A percentile compares a stretch with the other conserved stretches of the same genome.
Conservation (phyloP, 2,888 invertebrate genomes). For the Chrysolina americana region DNA sequence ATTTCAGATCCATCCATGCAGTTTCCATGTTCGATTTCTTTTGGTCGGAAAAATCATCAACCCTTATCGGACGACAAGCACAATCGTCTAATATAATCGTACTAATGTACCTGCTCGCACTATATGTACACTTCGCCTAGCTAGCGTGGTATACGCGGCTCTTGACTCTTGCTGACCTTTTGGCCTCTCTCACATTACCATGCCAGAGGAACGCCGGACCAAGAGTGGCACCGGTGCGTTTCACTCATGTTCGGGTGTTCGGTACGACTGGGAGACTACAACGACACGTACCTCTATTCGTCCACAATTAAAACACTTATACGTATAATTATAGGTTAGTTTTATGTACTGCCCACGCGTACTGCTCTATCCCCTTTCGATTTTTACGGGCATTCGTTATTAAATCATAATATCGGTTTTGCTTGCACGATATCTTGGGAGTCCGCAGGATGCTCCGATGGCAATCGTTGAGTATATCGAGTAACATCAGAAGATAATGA, state of each 20-base stretch:
- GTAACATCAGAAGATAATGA: too few relatives aligned
- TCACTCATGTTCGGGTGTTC: constrained; percentile 44
- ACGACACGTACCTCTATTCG: constrained; percentile 67
- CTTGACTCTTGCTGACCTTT: constrained; percentile 69
- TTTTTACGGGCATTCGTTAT: constrained; percentile 59
- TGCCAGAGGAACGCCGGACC: constrained; percentile 64
- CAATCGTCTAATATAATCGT: neutral
- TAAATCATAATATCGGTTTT: constrained; percentile 57
- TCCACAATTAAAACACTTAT: constrained; percentile 70
- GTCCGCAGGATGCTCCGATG: neutral
- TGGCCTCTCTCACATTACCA: constrained; percentile 70
- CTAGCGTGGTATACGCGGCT: constrained; percentile 66
- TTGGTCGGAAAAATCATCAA: neutral
- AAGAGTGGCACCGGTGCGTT: constrained; percentile 58
- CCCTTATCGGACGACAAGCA: neutral
- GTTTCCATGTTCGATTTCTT: too few relatives aligned
- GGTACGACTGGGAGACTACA: constrained; percentile 58
- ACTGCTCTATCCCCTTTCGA: constrained; percentile 58
- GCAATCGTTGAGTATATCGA: neutral
- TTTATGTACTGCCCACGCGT: constrained; percentile 68
- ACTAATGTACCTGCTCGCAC: constrained; percentile 54
- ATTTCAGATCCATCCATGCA: too few relatives aligned
- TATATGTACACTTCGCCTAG: constrained; percentile 64
- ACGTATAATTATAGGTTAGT: constrained; percentile 69
- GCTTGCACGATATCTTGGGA: constrained; percentile 14